Evolutionary conservation across 2,113 vertebrate genomes (phyloP), one percentile per base, ranked within the genome.

Genomic region (Gasterosteus aculeatus): DNA sequence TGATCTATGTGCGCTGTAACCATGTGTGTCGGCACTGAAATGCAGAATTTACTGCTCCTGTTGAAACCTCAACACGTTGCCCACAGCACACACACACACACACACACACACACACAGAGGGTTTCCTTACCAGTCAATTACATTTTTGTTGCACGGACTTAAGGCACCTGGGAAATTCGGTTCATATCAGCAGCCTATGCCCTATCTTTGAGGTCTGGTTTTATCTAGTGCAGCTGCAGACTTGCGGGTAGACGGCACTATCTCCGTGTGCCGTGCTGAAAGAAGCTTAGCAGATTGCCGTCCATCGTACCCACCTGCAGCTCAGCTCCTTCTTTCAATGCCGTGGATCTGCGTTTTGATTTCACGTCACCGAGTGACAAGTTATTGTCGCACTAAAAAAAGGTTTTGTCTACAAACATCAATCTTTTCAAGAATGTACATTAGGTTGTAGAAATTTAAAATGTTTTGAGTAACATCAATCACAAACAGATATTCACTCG

Each of bases 11-110:
- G 33, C 1, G 10, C 19, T 53, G 77, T 85, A 87, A 72, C 66
- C 75, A 69, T 83, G 70, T 74, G 69, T 88, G 56, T 89, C 72
- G 16, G 18, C 70, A 61, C 49, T 51, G 67, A 87, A 80, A 77
- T 75, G 63, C 47, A 80, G 70, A 85, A 91, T 93, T 92, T 86
- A 89, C 74, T 76, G 69, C 68, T 46, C 59, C 59, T 64, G 63
- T 64, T 70, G 53, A 70, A 51, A 29, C 26, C 18, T 58, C 67
- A 71, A 80, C 68, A 67, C 62, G 65, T 82, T 46, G 16, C 54
- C 60, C 16, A 38, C 70, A 68, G 4, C 22, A 26, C 22, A 26
- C 51, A 41, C 12, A 66, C 72, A 22, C 49, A n/a, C 53, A n/a
- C 53, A 29, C 53, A 56, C 53, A 56, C 26, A 57, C 41, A 47